Evolutionary conservation across 2,888 invertebrate genomes (phyloP).

Genomic region (Leptinotarsa juncta): DNA sequence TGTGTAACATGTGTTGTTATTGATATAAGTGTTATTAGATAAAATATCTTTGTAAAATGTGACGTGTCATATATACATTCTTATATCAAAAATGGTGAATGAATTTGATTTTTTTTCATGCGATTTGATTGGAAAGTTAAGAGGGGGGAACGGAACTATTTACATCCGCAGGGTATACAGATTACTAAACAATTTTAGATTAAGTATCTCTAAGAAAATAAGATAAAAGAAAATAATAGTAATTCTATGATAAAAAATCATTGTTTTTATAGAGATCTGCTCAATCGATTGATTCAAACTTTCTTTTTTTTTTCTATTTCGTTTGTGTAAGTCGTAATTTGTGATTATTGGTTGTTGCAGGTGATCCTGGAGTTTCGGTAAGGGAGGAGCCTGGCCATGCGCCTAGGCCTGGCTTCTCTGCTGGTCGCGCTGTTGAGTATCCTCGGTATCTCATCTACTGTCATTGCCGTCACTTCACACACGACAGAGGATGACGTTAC

Average conservation of each 20-base stretch:
- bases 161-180: too few relatives aligned
- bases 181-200: too few relatives aligned
- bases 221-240: not conserved
- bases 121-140: too few relatives aligned
- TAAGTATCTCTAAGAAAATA: too few relatives aligned
- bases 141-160: too few relatives aligned
- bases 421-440: constrained; percentile 66
- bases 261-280: not conserved
- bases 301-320: not conserved
- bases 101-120: too few relatives aligned
- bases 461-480: constrained; percentile 45
- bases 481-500: constrained; percentile 38
- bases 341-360: constrained; percentile 49
- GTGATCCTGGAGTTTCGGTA: constrained; percentile 61
- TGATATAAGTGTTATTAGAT: too few relatives aligned
- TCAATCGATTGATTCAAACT: not conserved
- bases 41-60: too few relatives aligned
- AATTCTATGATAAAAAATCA: not conserved
- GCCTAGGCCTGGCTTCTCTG: constrained; percentile 70
- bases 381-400: constrained; percentile 72
- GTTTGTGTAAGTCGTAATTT: not conserved
- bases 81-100: too few relatives aligned
- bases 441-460: constrained; percentile 41
- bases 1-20: too few relatives aligned
- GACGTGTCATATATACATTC: too few relatives aligned